Evolutionary conservation across 1,140 invertebrate species (phyloP), one percentile per base, ranked within the genome.

Genomic region (Parapsyche elsis): DNA sequence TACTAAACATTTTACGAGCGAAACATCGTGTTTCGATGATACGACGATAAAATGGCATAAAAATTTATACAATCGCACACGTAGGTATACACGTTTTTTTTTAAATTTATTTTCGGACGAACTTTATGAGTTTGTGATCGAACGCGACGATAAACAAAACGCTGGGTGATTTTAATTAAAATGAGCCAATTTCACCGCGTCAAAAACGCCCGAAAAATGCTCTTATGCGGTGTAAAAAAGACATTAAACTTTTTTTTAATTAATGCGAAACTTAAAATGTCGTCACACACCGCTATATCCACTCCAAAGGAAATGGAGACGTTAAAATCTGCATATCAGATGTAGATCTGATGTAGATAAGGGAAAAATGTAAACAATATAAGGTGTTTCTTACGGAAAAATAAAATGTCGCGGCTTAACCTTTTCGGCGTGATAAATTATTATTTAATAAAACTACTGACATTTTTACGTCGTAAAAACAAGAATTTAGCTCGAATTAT

Each of bases 1-100:
- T 67, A 67, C 64, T 67, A 67, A 67, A 67, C 64, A 67, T 67
- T 67, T 67, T 67, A 67, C 64, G 64, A 67, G 64, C 64, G 64
- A 67, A 67, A 67, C 64, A 67, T 67, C 64, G 64, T 67, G 64
- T 67, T 67, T 67, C 64, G 64, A 67, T 67, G 64, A 67, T 67
- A 30, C 64, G 64, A 67, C 64, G 64, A 67, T 67, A 67, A 67
- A 67, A 67, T 67, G 64, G 64, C 64, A 67, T 67, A 67, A 67
- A 64, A 67, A 23, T 67, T 67, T 23, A 67, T 67, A 67, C 24
- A 53, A 14, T 46, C 12, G 16, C 21, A 64, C 21, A 19, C 57
- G 24, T 24, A 67, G 9, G 24, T 24, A 67, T 23, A 26, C 64
- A 26, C 64, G 5, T 67, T 9, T 26, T 9, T 67, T 26, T 61